Percentiles rank a stretch among this genome's conserved stretches.
phyloP scores from a whole-genome alignment of 2,888 invertebrate species.

The Callyntrura sp. region DNA sequence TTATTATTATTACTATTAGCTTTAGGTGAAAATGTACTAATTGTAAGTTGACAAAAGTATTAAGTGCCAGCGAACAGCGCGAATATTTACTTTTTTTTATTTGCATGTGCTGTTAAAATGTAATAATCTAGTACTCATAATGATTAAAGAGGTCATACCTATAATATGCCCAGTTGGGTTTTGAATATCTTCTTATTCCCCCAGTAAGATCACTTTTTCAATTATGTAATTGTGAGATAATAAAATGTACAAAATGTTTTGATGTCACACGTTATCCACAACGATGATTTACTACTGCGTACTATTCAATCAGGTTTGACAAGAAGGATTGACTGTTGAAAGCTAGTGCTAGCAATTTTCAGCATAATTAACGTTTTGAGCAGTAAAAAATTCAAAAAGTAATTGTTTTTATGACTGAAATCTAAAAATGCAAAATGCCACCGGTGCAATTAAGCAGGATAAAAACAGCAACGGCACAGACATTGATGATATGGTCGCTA shows the following conservation, averaged over 20 bases:
- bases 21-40: neutral
- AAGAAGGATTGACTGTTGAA: neutral
- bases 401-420: no score
- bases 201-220: constrained; percentile 4
- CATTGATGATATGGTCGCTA: neutral
- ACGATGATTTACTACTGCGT: neutral
- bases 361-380: neutral
- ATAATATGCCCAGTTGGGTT: neutral
- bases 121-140: neutral
- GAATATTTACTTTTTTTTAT: constrained; percentile 27
- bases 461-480: neutral
- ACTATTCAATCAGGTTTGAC: constrained; percentile 40
- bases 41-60: neutral
- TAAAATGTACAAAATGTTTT: neutral
- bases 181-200: neutral
- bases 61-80: neutral
- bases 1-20: neutral
- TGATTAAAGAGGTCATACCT: constrained; percentile 54
- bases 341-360: neutral
- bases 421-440: neutral
- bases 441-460: neutral
- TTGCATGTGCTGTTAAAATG: constrained; percentile 25
- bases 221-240: constrained; percentile 14
- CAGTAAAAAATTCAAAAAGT: no score
- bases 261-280: neutral